These are phyloP conservation scores for Bombus difficillimus DNA, from an alignment of 1,140 invertebrate species.

Conservation along the genomic window DNA sequence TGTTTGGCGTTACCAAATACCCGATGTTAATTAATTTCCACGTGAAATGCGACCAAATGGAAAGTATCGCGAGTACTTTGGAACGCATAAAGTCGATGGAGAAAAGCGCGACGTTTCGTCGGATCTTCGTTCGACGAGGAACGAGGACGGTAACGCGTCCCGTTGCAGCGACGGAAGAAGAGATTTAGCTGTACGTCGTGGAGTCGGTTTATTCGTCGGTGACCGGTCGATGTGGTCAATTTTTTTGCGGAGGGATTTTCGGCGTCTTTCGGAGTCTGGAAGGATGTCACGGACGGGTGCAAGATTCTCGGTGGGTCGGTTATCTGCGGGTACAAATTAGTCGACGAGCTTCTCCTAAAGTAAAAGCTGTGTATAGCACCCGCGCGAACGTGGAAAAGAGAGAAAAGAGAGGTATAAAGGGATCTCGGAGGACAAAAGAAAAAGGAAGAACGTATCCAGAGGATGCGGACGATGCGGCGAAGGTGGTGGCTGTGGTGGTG, in stretches of 20 bases:
- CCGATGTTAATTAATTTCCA: conserved; percentile 67
- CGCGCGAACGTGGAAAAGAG: conserved; percentile 63
- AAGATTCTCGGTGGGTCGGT: conserved; percentile 67
- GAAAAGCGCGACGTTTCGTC: not conserved
- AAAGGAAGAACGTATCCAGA: conserved; percentile 46
- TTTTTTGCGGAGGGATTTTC: conserved; percentile 35
- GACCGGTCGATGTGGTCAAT: conserved; percentile 43
- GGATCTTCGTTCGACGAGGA: too few species aligned
- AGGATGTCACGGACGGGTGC: conserved; percentile 72
- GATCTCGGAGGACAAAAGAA: conserved; percentile 21
- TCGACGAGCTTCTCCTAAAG: conserved; percentile 78
- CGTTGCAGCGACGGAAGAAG: not conserved
- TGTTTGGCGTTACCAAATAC: conserved; percentile 47
- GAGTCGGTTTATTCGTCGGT: conserved; percentile 36
- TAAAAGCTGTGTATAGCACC: conserved; percentile 79
- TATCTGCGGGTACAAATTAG: conserved; percentile 81
- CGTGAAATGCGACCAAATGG: conserved; percentile 10
- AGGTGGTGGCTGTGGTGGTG: conserved; percentile 5
- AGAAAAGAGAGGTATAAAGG: conserved; percentile 52
- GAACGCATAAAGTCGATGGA: not conserved
- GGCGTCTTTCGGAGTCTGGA: conserved; percentile 16
- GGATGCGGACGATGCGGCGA: conserved; percentile 13
- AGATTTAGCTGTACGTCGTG: not conserved
- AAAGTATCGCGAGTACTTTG: not conserved
- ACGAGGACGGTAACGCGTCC: not conserved